These are phyloP conservation scores for Sternarchorhynchus goeldii DNA, from an alignment of 2,797 vertebrate species.

Conservation along the genomic window DNA sequence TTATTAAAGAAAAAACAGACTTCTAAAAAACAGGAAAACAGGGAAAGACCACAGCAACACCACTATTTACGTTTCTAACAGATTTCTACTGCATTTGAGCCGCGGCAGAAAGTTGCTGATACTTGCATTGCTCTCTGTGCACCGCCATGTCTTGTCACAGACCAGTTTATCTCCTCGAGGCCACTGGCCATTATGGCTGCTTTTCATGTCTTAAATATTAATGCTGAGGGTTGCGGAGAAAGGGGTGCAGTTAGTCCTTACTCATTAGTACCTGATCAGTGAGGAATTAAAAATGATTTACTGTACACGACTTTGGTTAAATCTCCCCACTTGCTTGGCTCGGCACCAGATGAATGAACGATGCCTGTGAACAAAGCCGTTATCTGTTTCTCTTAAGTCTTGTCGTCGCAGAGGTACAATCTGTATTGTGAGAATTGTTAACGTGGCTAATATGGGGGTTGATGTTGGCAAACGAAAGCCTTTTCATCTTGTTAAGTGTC, in stretches of 20 bases:
- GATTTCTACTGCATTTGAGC: background rate
- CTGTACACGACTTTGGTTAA: slow-evolving; percentile 32
- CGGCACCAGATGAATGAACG: slow-evolving; percentile 4
- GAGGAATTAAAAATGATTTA: slow-evolving; percentile 45
- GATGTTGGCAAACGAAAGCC: slow-evolving; percentile 30
- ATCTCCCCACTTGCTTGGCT: slow-evolving; percentile 21
- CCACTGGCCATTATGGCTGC: slow-evolving; percentile 10
- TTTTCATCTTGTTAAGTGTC: slow-evolving; percentile 23
- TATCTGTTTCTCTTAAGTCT: slow-evolving; percentile 35
- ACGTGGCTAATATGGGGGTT: slow-evolving; percentile 16
- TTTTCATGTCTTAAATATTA: slow-evolving; percentile 45
- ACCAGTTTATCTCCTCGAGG: slow-evolving; percentile 15
- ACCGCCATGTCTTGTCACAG: slow-evolving; percentile 22
- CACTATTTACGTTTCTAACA: background rate
- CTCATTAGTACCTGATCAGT: slow-evolving; percentile 45
- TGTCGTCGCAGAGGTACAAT: slow-evolving; percentile 25
- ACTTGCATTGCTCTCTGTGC: slow-evolving; percentile 25
- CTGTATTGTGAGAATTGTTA: slow-evolving; percentile 24
- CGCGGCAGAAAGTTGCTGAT: slow-evolving; percentile 8
- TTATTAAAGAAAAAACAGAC: background rate
- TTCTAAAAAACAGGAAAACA: background rate
- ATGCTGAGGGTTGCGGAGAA: slow-evolving; percentile 36
- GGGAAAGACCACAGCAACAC: background rate
- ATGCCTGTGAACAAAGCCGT: slow-evolving; percentile 7
- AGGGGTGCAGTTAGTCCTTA: slow-evolving; percentile 30